Conservation (phyloP, 1,140 invertebrate genomes). For the Meloidogyne floridensis region DNA sequence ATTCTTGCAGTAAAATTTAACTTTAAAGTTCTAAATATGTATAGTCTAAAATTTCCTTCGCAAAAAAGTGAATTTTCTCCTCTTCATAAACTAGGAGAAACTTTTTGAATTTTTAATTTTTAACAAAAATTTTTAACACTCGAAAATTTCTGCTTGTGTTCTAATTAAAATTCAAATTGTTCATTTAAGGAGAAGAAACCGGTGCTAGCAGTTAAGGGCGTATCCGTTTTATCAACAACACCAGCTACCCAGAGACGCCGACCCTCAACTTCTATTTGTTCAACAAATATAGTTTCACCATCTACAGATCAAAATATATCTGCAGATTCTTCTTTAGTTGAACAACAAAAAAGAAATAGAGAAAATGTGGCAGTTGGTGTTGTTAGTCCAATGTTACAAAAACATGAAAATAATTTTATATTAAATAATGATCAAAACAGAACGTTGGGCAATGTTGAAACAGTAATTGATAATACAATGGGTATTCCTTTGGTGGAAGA, state of each 20-base stretch:
- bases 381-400: conserved; percentile 27
- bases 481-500: neutral
- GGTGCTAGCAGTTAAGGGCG: conserved; percentile 20
- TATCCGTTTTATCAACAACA: conserved; percentile 18
- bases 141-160: too few relatives aligned
- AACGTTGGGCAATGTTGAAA: neutral
- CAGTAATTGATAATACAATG: neutral
- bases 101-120: too few relatives aligned
- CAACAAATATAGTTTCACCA: neutral
- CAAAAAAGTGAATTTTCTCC: too few relatives aligned
- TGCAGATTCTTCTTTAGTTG: neutral
- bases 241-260: neutral
- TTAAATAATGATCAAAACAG: neutral
- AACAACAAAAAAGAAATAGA: neutral
- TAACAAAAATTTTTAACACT: too few relatives aligned
- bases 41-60: too few relatives aligned
- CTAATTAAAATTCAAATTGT: too few relatives aligned
- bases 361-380: conserved; percentile 24
- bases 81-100: too few relatives aligned
- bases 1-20: neutral
- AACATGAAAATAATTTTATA: conserved; percentile 5
- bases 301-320: neutral
- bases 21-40: too few relatives aligned
- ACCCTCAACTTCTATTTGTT: neutral
- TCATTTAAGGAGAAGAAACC: conserved; percentile 27